Percentiles rank a stretch among this genome's conserved stretches.
These are phyloP conservation scores for Melitaea athalia DNA, from an alignment of 2,888 invertebrate genomes.

Conservation along the genomic window DNA sequence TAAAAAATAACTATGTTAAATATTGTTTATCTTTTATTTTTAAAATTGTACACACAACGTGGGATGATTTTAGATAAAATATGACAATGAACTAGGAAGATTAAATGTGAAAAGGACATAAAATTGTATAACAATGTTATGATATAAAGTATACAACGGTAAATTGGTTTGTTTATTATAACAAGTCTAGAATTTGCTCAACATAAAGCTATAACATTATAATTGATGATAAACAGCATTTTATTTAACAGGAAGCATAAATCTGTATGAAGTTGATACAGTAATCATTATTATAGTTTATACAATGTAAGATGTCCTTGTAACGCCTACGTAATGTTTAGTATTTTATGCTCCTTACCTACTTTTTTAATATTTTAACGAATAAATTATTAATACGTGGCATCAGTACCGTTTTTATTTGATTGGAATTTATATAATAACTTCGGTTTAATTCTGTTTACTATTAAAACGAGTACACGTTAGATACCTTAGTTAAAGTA, in stretches of 20 bases:
- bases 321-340: not conserved
- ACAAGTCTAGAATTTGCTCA: not conserved
- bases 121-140: not conserved
- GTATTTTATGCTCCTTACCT: not conserved
- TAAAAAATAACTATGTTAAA: slow-evolving; percentile 17
- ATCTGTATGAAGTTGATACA: not conserved
- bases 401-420: no score
- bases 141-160: not conserved
- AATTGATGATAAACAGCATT: not conserved
- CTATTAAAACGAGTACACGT: no score
- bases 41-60: no score
- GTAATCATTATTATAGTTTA: slow-evolving; percentile 5
- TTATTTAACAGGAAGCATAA: slow-evolving; percentile 4
- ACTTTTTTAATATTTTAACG: no score
- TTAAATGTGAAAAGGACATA: not conserved
- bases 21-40: no score
- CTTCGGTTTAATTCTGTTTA: no score
- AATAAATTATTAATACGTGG: no score
- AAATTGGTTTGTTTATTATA: not conserved
- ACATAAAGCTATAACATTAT: not conserved
- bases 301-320: not conserved
- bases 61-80: no score
- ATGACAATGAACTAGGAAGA: no score
- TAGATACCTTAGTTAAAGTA: no score
- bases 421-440: no score